A percentile compares a stretch with the other conserved stretches of the same genome.
Evolutionary conservation across 2,888 invertebrate species (phyloP).

Genomic region (Oscheius sp.): DNA sequence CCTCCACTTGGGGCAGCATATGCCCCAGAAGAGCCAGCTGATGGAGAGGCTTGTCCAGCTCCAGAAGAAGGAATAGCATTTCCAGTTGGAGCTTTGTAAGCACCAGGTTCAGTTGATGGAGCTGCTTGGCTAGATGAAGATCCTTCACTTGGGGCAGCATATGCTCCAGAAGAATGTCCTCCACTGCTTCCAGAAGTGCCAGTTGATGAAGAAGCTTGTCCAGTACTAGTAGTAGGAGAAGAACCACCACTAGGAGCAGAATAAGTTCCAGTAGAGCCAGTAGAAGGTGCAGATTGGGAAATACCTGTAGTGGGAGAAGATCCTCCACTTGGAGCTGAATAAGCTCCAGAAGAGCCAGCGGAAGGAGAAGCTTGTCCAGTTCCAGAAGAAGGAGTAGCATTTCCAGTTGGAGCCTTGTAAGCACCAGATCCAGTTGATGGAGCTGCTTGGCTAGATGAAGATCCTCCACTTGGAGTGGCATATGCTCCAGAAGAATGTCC

Average conservation of each 20-base stretch:
- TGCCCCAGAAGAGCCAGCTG: not conserved
- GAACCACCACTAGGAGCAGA: not conserved
- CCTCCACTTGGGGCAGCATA: not conserved
- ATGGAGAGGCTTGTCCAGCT: not conserved
- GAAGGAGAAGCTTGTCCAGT: not conserved
- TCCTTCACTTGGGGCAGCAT: not conserved
- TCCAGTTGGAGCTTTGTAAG: constrained; percentile 10
- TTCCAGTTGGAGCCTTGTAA: not conserved
- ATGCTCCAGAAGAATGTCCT: not conserved
- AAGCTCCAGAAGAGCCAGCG: too few relatives aligned
- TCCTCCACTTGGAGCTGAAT: not conserved
- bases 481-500: not conserved
- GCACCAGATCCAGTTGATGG: not conserved
- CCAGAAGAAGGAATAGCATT: not conserved
- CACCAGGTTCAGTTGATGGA: constrained; percentile 5
- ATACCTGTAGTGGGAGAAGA: not conserved
- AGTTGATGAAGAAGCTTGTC: too few relatives aligned
- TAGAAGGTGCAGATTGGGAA: not conserved
- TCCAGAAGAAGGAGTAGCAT: constrained; percentile 4
- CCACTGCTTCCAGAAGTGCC: not conserved
- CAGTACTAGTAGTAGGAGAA: not conserved
- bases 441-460: not conserved
- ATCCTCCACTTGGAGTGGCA: not conserved
- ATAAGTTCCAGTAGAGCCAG: not conserved
- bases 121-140: not conserved